These are phyloP conservation scores for Galeruca laticollis DNA, from an alignment of 2,888 invertebrate genomes.

Conservation along the genomic window DNA sequence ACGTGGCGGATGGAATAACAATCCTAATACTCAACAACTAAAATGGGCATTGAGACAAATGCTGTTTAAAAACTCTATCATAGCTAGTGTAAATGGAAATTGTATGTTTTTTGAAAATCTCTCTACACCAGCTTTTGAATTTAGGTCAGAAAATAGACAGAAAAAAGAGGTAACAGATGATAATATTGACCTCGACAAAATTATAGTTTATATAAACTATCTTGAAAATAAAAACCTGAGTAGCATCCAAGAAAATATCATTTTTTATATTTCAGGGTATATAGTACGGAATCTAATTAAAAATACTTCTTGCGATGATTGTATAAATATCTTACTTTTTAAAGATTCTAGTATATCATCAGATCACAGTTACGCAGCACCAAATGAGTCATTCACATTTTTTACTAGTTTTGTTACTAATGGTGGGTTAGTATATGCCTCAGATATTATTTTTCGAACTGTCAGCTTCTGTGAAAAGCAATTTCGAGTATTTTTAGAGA, in stretches of 20 bases:
- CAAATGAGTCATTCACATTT: conserved; percentile 15
- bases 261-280: conserved; percentile 41
- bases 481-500: no score
- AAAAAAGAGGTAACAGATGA: not conserved
- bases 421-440: not conserved
- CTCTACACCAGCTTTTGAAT: conserved; percentile 45
- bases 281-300: conserved; percentile 28
- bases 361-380: conserved; percentile 2
- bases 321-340: conserved; percentile 23
- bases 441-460: not conserved
- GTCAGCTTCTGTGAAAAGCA: no score
- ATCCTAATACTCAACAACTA: conserved; percentile 47
- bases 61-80: conserved; percentile 48
- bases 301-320: conserved; percentile 18
- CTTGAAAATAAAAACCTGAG: not conserved
- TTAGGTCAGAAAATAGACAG: conserved; percentile 22
- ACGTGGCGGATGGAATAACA: conserved; percentile 51
- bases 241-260: conserved; percentile 34
- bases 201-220: not conserved
- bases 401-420: not conserved
- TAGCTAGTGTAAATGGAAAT: conserved; percentile 46
- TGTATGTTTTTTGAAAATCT: conserved; percentile 36
- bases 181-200: not conserved
- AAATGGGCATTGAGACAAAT: conserved; percentile 49
- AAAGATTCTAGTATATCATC: not conserved